Evolutionary conservation across 2,113 vertebrate species (phyloP).

Genomic region (Tetrao urogallus): DNA sequence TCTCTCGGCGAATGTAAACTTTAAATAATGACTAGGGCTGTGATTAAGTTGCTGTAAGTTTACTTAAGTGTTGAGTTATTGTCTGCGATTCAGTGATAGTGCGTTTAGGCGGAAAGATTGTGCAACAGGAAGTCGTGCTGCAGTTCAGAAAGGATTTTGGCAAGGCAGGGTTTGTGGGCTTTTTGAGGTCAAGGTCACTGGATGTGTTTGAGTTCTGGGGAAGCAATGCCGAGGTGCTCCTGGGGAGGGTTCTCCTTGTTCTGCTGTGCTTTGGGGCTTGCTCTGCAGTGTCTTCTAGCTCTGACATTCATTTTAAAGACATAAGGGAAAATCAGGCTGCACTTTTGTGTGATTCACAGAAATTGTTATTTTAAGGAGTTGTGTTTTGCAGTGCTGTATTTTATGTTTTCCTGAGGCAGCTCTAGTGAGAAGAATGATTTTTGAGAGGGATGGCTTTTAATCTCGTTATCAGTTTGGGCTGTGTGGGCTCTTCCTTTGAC

Average conservation of each 20-base stretch:
- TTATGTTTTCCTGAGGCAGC: background rate
- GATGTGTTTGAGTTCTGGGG: background rate
- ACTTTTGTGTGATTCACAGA: background rate
- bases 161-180: background rate
- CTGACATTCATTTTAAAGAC: accelerated
- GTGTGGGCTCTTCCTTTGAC: background rate
- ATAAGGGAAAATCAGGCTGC: background rate
- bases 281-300: background rate
- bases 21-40: background rate
- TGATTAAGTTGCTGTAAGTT: conserved; percentile 20
- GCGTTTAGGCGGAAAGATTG: conserved; percentile 21
- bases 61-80: conserved; percentile 11
- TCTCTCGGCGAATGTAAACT: conserved; percentile 17
- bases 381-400: background rate
- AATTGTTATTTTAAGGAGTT: background rate
- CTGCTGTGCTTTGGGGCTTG: background rate
- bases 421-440: background rate
- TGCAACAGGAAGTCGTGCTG: conserved; percentile 46
- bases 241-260: background rate
- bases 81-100: background rate
- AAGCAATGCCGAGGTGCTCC: background rate
- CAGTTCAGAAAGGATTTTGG: conserved; percentile 40
- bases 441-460: background rate
- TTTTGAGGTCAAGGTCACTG: conserved; percentile 5
- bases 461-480: background rate